These are phyloP conservation scores for Conus canariensis DNA, from an alignment of 2,888 invertebrate genomes.

Conservation along the genomic window DNA sequence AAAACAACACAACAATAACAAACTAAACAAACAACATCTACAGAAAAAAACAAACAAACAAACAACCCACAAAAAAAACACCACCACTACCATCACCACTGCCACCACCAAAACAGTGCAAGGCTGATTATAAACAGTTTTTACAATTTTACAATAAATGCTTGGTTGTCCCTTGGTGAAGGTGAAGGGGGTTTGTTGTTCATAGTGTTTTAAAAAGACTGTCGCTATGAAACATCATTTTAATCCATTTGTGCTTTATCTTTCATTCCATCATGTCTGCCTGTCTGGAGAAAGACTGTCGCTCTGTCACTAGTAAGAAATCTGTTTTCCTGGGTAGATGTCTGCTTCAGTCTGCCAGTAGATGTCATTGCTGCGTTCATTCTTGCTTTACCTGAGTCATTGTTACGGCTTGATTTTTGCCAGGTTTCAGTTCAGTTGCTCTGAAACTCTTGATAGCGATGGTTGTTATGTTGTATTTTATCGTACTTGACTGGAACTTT, in stretches of 20 bases:
- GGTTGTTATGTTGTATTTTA: not conserved
- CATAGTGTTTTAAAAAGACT: no score
- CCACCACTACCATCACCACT: no score
- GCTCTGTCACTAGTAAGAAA: conserved; percentile 25
- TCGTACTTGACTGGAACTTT: not conserved
- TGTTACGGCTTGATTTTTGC: not conserved
- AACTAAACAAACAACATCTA: no score
- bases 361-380: not conserved
- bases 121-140: no score
- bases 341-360: conserved; percentile 5
- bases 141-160: no score
- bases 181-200: no score
- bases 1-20: no score
- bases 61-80: no score
- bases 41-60: no score
- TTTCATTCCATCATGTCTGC: not conserved
- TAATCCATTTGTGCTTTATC: not conserved
- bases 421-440: not conserved
- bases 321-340: not conserved
- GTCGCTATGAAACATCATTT: no score
- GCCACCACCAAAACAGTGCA: no score
- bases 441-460: not conserved
- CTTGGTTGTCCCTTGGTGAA: no score
- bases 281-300: conserved; percentile 10
- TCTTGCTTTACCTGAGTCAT: not conserved